phyloP scores from a whole-genome alignment of 2,797 vertebrate species.

The Thripadectes ignobilis region DNA sequence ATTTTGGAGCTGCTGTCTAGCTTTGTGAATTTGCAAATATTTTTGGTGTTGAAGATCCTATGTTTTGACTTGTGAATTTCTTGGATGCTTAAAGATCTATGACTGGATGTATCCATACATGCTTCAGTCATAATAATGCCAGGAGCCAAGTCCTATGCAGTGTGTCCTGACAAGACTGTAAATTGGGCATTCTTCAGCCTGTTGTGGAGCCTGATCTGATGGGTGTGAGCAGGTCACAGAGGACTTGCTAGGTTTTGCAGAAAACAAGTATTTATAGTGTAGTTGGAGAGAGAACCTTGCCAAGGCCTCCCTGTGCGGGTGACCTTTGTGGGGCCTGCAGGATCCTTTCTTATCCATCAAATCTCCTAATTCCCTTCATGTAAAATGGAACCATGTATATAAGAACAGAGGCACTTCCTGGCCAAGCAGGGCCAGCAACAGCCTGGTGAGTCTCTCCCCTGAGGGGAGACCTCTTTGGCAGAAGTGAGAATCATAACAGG shows the following conservation, averaged over 20 bases:
- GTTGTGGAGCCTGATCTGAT: neutral
- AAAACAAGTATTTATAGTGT: neutral
- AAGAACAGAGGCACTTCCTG: neutral
- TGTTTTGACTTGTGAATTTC: neutral
- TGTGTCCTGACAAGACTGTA: neutral
- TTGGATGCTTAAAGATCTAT: neutral
- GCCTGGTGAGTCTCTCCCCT: neutral
- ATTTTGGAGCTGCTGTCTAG: neutral
- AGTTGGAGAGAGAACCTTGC: neutral
- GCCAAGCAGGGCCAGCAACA: neutral
- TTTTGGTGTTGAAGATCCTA: neutral
- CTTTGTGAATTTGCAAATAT: neutral
- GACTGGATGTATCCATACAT: neutral
- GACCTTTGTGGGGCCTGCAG: neutral
- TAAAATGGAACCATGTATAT: fast-evolving
- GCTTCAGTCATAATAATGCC: neutral
- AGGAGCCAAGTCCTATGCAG: neutral
- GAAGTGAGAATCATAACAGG: neutral
- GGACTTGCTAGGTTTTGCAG: neutral
- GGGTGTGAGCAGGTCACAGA: neutral
- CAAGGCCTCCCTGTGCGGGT: neutral
- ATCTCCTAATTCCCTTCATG: neutral
- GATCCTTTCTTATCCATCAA: neutral
- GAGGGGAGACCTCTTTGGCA: neutral
- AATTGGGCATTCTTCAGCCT: neutral